phyloP scores from a whole-genome alignment of 2,797 vertebrate species.

The Pelochelys cantorii region DNA sequence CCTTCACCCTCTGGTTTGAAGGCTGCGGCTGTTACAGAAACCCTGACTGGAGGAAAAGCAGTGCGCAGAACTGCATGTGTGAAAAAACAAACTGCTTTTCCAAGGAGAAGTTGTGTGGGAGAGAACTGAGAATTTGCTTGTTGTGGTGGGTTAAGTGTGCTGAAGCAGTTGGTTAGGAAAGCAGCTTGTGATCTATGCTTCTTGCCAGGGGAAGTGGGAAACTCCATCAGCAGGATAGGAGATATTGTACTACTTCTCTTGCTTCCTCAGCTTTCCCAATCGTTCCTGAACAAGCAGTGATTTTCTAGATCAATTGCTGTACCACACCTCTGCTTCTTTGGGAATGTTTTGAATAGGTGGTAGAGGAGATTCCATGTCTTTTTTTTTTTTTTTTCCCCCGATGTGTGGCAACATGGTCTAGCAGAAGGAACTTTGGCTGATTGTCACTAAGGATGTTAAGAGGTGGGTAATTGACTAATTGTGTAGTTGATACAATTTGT shows the following conservation, averaged over 20 bases:
- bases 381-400: not conserved
- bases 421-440: not conserved
- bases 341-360: not conserved
- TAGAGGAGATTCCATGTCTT: not conserved
- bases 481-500: too few species aligned
- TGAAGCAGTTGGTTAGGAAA: not conserved
- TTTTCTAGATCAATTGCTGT: not conserved
- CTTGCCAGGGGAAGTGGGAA: not conserved
- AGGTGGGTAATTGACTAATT: too few species aligned
- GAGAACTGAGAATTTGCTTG: not conserved
- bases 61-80: not conserved
- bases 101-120: not conserved
- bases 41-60: not conserved
- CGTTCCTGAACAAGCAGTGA: not conserved
- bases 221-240: not conserved
- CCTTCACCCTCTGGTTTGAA: fast-evolving
- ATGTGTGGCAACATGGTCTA: not conserved
- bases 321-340: not conserved
- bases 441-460: not conserved
- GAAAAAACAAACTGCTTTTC: not conserved
- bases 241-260: not conserved
- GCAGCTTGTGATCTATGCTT: not conserved
- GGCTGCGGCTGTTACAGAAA: not conserved
- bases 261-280: not conserved
- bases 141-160: not conserved